Evolutionary conservation across 1,140 invertebrate species (phyloP).

Genomic region (Lepidotrigona ventralis): DNA sequence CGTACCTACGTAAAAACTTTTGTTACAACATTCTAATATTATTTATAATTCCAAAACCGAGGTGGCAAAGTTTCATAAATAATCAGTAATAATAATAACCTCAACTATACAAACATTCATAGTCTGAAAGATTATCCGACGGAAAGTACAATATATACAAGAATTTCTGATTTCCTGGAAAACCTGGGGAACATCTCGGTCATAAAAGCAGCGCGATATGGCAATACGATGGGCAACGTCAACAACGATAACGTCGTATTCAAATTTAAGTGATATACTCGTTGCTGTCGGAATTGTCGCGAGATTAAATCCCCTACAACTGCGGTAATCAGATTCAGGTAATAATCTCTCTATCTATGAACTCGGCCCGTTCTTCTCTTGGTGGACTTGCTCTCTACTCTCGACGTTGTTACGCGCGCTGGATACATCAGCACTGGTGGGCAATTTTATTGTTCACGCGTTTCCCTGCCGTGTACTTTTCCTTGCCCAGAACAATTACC

Average conservation of each 20-base stretch:
- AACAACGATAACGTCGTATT: slow-evolving; percentile 54
- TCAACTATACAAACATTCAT: background rate
- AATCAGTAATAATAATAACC: background rate
- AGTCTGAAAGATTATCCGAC: background rate
- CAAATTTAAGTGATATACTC: slow-evolving; percentile 57
- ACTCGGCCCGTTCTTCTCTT: background rate
- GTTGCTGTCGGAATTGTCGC: slow-evolving; percentile 48
- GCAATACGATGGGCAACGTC: slow-evolving; percentile 16
- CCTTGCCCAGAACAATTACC: slow-evolving; percentile 53
- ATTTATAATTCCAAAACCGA: background rate
- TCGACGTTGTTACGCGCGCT: background rate
- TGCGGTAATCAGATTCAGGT: slow-evolving; percentile 62
- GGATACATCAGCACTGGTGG: background rate
- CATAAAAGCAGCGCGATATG: background rate
- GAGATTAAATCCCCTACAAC: slow-evolving; percentile 63
- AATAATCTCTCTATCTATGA: slow-evolving; percentile 65
- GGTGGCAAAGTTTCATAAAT: too few species aligned
- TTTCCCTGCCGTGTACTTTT: slow-evolving; percentile 39
- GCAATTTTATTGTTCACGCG: slow-evolving; percentile 51
- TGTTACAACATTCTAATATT: too few species aligned
- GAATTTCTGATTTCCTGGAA: slow-evolving; percentile 18
- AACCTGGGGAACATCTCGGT: background rate
- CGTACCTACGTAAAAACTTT: too few species aligned
- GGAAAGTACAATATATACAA: background rate
- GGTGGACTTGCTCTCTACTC: background rate